These are phyloP conservation scores for Lymantria monacha DNA, from an alignment of 2,888 invertebrate species.

Conservation along the genomic window DNA sequence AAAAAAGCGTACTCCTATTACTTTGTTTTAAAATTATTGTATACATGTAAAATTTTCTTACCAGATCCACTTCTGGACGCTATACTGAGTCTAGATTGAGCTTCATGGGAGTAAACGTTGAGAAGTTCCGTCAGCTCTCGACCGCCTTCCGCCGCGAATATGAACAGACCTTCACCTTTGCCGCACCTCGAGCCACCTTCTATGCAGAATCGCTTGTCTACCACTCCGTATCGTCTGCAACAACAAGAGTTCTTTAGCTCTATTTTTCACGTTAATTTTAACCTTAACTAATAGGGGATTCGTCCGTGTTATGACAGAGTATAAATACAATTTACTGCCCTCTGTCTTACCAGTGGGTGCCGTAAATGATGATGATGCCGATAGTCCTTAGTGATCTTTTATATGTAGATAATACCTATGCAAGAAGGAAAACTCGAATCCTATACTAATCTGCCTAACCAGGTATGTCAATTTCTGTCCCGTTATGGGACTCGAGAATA, in stretches of 20 bases:
- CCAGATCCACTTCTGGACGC: constrained; percentile 74
- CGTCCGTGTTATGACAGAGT: no score
- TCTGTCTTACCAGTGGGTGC: no score
- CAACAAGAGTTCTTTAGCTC: background rate
- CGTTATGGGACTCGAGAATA: no score
- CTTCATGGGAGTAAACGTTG: constrained; percentile 84
- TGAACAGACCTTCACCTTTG: constrained; percentile 91
- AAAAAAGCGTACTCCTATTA: no score
- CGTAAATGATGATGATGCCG: no score
- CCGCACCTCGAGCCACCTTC: constrained; percentile 95
- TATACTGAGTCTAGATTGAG: constrained; percentile 72
- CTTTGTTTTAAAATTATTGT: background rate
- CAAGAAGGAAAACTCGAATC: no score
- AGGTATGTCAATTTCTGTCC: no score
- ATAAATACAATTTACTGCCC: no score
- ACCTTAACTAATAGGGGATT: no score
- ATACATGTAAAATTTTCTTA: constrained; percentile 19
- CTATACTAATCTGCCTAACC: no score
- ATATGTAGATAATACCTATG: no score
- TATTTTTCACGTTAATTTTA: background rate
- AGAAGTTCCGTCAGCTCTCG: constrained; percentile 88
- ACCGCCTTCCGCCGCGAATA: constrained; percentile 89
- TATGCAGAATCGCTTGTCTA: constrained; percentile 94
- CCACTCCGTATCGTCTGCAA: constrained; percentile 90
- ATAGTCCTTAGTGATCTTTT: no score